phyloP scores from a whole-genome alignment of 1,140 invertebrate genomes.

The Drosophila ohnishii region DNA sequence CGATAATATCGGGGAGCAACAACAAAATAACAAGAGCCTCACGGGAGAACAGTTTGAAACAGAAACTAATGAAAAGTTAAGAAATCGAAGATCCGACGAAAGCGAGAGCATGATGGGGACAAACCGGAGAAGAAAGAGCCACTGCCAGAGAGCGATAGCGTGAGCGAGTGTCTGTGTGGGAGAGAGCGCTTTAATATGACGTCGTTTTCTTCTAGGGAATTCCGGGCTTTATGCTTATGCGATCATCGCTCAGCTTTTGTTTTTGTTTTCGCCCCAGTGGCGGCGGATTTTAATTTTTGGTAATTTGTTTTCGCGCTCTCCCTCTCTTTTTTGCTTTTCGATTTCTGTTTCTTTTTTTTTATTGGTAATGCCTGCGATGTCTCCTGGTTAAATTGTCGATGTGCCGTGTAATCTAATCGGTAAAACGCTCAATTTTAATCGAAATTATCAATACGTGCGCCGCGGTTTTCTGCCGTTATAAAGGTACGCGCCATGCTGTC shows the following conservation, averaged over 20 bases:
- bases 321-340: background rate
- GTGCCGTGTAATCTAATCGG: slow-evolving; percentile 71
- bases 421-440: slow-evolving; percentile 54
- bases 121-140: slow-evolving; percentile 8
- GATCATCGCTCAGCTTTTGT: slow-evolving; percentile 64
- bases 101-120: slow-evolving; percentile 51
- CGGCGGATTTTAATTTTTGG: slow-evolving; percentile 66
- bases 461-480: slow-evolving; percentile 28
- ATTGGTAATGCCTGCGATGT: slow-evolving; percentile 40
- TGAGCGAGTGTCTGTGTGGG: slow-evolving; percentile 3
- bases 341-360: slow-evolving; percentile 33
- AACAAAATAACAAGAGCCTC: slow-evolving; percentile 17
- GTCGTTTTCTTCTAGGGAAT: slow-evolving; percentile 71
- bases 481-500: slow-evolving; percentile 28
- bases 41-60: slow-evolving; percentile 27
- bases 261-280: slow-evolving; percentile 55
- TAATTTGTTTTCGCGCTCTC: slow-evolving; percentile 33
- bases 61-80: slow-evolving; percentile 49
- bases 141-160: background rate
- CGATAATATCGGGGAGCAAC: slow-evolving; percentile 54
- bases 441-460: slow-evolving; percentile 70
- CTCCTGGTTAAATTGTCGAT: slow-evolving; percentile 39
- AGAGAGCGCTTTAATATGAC: slow-evolving; percentile 64
- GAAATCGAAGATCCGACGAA: slow-evolving; percentile 62
- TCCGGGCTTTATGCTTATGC: slow-evolving; percentile 79